Base-by-base conservation (phyloP, 2,113 vertebrate species). In the Condylura cristata region DNA sequence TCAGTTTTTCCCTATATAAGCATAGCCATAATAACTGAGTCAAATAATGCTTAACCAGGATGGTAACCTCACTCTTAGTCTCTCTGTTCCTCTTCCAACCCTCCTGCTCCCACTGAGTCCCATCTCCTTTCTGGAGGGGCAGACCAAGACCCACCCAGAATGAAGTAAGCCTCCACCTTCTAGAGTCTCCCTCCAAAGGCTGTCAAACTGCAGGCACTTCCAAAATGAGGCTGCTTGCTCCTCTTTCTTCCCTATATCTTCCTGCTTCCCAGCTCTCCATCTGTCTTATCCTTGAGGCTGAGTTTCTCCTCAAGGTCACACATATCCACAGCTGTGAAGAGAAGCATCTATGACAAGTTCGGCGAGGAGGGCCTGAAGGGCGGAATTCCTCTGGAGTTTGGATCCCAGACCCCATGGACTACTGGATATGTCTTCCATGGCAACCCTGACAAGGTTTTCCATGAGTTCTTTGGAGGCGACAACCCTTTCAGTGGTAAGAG, bases 291-390 rank as follows among this genome's bases (percentile, higher is more conserved):
- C 39, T 65, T 80, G 32, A 30, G 34, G 39, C 26, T 68, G 28
- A n/a, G 26, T 28, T 24, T 46, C 60, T 34, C 32, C 78, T 92
- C 89, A 97, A 48, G 17, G 28, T 93, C 74, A 51, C 18, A 6
- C 53, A 1, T 87, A 10, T 79, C 89, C 93, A 95, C 76, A 99
- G 99, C 98, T 68, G 97, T 97, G 94, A 99, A 99, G 98, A 99
- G 98, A 98, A 98, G 99, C 58, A 99, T 99, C 17, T 99, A 99
- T 5, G 99, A 99, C 97, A 99, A 99, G 91, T 99, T 99, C 97
- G 99, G 99, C 16, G 99, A 99, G 37, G 99, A 99, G 39, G 99
- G 99, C 9, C 98, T 99, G 3, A 99, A 99, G 96, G 98, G 99
- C 0, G 99, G 99, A 1, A 98, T 99, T 93, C 99, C 99, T 7